phyloP scores from a whole-genome alignment of 2,113 vertebrate genomes.

The Brachionichthys hirsutus region DNA sequence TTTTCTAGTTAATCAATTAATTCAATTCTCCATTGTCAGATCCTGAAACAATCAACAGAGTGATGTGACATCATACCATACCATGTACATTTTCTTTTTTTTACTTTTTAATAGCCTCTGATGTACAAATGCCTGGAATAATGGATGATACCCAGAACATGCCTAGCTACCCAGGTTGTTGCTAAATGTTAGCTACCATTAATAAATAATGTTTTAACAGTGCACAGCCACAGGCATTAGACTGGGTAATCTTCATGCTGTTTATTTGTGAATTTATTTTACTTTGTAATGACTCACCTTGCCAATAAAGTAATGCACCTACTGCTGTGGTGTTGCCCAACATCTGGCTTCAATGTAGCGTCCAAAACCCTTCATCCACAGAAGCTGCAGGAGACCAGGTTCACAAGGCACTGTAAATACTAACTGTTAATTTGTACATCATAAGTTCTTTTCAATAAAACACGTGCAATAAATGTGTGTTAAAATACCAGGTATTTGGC shows the following conservation, averaged over 20 bases:
- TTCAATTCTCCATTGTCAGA: too few species aligned
- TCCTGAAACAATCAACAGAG: too few species aligned
- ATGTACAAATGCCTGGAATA: too few species aligned
- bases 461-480: slow-evolving; percentile 63
- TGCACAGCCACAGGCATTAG: slow-evolving; percentile 38
- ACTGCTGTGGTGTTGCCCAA: slow-evolving; percentile 56
- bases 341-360: slow-evolving; percentile 76
- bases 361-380: slow-evolving; percentile 64
- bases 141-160: too few species aligned
- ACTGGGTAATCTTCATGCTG: slow-evolving; percentile 45
- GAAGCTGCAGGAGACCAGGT: slow-evolving; percentile 72
- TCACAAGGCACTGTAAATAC: slow-evolving; percentile 77
- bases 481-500: slow-evolving; percentile 64
- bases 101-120: too few species aligned
- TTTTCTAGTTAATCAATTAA: too few species aligned
- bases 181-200: slow-evolving; percentile 24
- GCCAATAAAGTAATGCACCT: slow-evolving; percentile 69
- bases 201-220: slow-evolving; percentile 27
- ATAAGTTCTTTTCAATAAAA: slow-evolving; percentile 76
- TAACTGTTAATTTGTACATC: slow-evolving; percentile 82
- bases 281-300: slow-evolving; percentile 76
- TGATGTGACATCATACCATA: too few species aligned
- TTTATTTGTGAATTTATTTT: slow-evolving; percentile 79
- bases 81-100: too few species aligned
- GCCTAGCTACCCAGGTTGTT: too few species aligned